Conservation (phyloP, 2,888 invertebrate genomes). For the Calliscelio sp. region DNA sequence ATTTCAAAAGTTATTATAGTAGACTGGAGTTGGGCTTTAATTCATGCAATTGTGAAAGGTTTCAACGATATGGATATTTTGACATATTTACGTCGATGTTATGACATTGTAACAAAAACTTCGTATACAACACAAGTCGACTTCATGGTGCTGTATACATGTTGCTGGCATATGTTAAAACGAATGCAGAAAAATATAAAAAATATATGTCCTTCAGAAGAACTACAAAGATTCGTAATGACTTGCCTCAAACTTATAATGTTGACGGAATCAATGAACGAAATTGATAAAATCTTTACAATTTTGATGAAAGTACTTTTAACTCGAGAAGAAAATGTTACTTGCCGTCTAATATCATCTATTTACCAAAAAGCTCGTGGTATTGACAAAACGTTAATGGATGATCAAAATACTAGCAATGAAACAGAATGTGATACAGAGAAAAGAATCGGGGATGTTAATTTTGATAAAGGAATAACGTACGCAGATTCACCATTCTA, state of each 20-base stretch:
- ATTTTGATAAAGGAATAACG: not conserved
- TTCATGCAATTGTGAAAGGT: constrained; percentile 13
- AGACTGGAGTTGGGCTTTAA: constrained; percentile 25
- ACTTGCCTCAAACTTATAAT: constrained; percentile 9
- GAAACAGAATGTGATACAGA: too few relatives aligned
- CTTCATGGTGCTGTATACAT: constrained; percentile 14
- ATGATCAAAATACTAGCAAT: too few relatives aligned
- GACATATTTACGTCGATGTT: constrained; percentile 2
- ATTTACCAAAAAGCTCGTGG: not conserved
- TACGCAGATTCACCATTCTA: constrained; percentile 28
- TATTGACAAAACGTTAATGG: too few relatives aligned
- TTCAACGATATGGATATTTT: not conserved
- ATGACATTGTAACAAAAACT: not conserved
- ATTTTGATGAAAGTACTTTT: not conserved
- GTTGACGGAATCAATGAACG: not conserved
- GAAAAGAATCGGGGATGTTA: not conserved
- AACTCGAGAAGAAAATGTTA: not conserved
- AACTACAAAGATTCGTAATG: not conserved
- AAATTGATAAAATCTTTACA: constrained; percentile 14
- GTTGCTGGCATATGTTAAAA: constrained; percentile 17
- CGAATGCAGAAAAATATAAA: constrained; percentile 6
- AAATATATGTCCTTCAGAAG: not conserved
- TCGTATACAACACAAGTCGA: not conserved
- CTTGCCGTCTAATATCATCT: too few relatives aligned
- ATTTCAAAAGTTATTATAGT: constrained; percentile 20